Evolutionary conservation across 2,113 vertebrate species (phyloP).

Genomic region (Petromus typicus): DNA sequence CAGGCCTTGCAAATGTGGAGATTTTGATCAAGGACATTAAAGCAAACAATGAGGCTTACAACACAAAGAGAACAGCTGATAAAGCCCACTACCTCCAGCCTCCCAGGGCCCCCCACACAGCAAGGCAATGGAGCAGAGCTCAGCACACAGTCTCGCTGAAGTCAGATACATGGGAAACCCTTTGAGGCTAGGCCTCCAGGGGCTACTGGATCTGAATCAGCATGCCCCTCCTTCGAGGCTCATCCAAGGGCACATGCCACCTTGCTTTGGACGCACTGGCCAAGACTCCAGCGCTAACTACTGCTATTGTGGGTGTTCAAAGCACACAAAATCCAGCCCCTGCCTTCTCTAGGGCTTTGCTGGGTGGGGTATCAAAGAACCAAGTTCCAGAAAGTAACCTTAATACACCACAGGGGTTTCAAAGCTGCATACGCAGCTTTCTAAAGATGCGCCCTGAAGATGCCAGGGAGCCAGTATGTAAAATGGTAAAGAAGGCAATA

Average conservation of each 20-base stretch:
- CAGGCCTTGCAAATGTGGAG: slow-evolving; percentile 67
- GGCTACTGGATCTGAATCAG: not conserved
- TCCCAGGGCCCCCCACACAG: not conserved
- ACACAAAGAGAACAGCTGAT: slow-evolving; percentile 64
- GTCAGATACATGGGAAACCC: not conserved
- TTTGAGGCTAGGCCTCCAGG: not conserved
- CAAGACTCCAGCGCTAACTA: not conserved
- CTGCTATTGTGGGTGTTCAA: not conserved
- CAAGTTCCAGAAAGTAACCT: not conserved
- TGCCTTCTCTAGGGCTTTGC: not conserved
- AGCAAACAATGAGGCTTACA: slow-evolving; percentile 66
- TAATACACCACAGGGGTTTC: not conserved
- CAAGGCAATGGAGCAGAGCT: slow-evolving; percentile 57
- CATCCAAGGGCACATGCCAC: not conserved
- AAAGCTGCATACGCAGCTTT: not conserved
- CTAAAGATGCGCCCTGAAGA: not conserved
- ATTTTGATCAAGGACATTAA: slow-evolving; percentile 76
- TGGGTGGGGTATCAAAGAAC: not conserved
- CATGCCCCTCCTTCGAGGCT: not conserved
- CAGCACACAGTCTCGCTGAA: not conserved
- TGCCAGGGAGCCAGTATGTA: not conserved
- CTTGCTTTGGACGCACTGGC: not conserved
- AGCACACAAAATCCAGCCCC: not conserved
- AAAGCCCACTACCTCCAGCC: slow-evolving; percentile 9
- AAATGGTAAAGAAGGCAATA: not conserved